A percentile compares a stretch with the other conserved stretches of the same genome.
phyloP scores from a whole-genome alignment of 2,113 vertebrate species.

The Brachirus orientalis region DNA sequence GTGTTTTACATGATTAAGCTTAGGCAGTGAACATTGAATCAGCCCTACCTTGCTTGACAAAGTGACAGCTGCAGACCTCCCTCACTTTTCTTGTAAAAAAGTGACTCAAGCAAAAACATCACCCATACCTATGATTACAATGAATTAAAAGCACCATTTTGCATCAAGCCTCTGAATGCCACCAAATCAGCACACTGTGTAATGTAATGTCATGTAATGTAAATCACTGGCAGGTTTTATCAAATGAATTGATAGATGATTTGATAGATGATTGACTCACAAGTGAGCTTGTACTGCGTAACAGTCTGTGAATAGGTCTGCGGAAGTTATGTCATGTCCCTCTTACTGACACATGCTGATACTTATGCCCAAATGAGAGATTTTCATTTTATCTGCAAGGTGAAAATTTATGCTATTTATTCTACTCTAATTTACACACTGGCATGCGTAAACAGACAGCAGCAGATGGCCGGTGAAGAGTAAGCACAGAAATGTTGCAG shows the following conservation, averaged over 20 bases:
- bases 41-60: conserved; percentile 48
- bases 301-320: background rate
- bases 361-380: conserved; percentile 26
- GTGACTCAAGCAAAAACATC: conserved; percentile 30
- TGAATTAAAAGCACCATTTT: conserved; percentile 31
- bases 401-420: conserved; percentile 32
- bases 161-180: conserved; percentile 1
- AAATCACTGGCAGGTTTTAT: conserved; percentile 17
- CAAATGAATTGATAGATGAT: conserved; percentile 12
- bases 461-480: conserved; percentile 38
- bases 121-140: conserved; percentile 26
- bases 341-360: conserved; percentile 1
- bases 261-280: background rate
- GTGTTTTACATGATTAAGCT: conserved; percentile 73
- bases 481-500: conserved; percentile 16
- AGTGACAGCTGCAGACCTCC: conserved; percentile 40
- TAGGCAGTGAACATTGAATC: conserved; percentile 62
- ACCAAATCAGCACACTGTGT: conserved; percentile 13
- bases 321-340: background rate
- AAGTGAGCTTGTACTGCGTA: conserved; percentile 4
- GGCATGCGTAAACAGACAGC: conserved; percentile 20
- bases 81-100: conserved; percentile 37
- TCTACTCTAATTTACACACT: conserved; percentile 30
- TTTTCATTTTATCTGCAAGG: conserved; percentile 31
- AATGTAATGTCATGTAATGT: background rate